phyloP scores from a whole-genome alignment of 2,888 invertebrate species.

The Calephelis perditalis region DNA sequence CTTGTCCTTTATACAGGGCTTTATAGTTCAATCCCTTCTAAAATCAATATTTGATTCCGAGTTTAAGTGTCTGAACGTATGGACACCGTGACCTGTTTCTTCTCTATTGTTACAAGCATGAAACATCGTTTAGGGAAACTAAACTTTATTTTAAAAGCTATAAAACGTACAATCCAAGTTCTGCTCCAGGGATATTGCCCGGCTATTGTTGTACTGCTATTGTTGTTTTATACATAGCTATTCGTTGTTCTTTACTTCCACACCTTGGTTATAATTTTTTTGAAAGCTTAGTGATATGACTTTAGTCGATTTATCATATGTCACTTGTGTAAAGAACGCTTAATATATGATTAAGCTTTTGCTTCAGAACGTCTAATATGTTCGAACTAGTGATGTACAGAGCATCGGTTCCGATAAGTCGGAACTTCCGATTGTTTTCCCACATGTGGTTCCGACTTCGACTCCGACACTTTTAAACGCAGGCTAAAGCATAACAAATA shows the following conservation, averaged over 20 bases:
- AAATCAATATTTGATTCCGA: slow-evolving; percentile 34
- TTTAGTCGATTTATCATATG: neutral
- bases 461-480: too few species aligned
- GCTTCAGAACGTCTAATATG: neutral
- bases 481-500: too few species aligned
- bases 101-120: slow-evolving; percentile 32
- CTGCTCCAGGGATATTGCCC: slow-evolving; percentile 25
- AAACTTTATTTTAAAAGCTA: slow-evolving; percentile 15
- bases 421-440: too few species aligned
- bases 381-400: too few species aligned
- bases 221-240: slow-evolving; percentile 27
- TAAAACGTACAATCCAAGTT: slow-evolving; percentile 21
- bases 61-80: slow-evolving; percentile 34
- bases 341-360: neutral
- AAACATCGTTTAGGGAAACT: slow-evolving; percentile 15
- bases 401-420: too few species aligned
- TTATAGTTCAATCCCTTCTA: slow-evolving; percentile 17
- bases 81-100: slow-evolving; percentile 46
- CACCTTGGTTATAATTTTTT: slow-evolving; percentile 18
- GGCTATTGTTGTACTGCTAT: slow-evolving; percentile 34
- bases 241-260: slow-evolving; percentile 27
- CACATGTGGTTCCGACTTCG: too few species aligned
- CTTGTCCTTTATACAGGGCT: slow-evolving; percentile 1
- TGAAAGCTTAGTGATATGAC: slow-evolving; percentile 14
- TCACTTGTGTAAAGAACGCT: slow-evolving; percentile 2